These are phyloP conservation scores for Pterophyllum scalare DNA, from an alignment of 2,113 vertebrate species.

Conservation along the genomic window DNA sequence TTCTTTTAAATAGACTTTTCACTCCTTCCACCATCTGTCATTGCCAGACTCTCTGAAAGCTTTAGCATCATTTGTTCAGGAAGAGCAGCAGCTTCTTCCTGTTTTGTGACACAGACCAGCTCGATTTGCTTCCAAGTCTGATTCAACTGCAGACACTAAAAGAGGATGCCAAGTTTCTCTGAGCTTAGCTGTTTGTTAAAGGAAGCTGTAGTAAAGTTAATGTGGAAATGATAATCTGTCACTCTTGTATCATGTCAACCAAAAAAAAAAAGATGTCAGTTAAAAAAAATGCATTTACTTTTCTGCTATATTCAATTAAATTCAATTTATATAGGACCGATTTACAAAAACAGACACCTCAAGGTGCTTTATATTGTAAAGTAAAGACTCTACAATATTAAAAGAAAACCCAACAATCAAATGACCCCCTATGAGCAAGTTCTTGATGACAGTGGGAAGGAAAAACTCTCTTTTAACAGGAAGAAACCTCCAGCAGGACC, in stretches of 20 bases:
- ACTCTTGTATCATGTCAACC: too few relatives aligned
- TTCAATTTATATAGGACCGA: rapidly evolving
- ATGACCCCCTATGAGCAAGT: too few relatives aligned
- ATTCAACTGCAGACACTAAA: conserved; percentile 10
- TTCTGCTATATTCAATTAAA: background rate
- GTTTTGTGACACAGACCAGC: conserved; percentile 26
- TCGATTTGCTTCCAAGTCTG: conserved; percentile 19
- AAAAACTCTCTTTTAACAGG: too few relatives aligned
- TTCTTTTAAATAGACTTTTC: conserved; percentile 24
- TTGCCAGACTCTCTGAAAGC: conserved; percentile 15
- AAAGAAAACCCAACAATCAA: background rate
- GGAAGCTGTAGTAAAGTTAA: conserved; percentile 6
- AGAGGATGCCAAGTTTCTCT: conserved; percentile 20
- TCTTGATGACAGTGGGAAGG: too few relatives aligned
- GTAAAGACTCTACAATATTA: background rate
- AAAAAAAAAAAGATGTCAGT: background rate
- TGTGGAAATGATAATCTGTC: background rate
- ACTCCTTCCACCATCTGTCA: conserved; percentile 36
- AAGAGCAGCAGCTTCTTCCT: conserved; percentile 8
- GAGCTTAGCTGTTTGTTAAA: conserved; percentile 13
- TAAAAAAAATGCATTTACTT: background rate
- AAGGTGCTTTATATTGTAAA: background rate
- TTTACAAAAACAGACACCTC: background rate
- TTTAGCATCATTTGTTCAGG: conserved; percentile 35
- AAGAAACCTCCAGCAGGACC: too few relatives aligned